Evolutionary conservation across 2,113 vertebrate genomes (phyloP), one percentile per base, ranked within the genome.

Genomic region (Coregonus clupeaformis): DNA sequence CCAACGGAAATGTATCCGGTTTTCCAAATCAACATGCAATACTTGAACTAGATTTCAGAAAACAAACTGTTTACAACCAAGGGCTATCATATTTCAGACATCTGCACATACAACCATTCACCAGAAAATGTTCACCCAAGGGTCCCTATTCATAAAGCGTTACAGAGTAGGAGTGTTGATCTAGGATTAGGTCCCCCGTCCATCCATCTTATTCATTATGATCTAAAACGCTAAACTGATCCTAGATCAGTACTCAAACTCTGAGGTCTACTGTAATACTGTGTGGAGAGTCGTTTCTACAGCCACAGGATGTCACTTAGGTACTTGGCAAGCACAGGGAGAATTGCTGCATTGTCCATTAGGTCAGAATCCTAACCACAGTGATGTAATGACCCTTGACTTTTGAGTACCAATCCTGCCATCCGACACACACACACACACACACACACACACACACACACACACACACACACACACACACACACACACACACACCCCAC

Each of bases 1-100:
- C 0, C 24, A 71, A 20, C 27, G 79, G 78, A 85, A 81, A 76
- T 72, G 14, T 72, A 65, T 87, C 77, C 77, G 77, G 84, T 84
- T 83, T 79, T 77, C 36, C 64, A 79, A 77, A 80, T 80, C 80
- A 59, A 78, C 45, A 66, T 57, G 73, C 72, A 65, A n/a, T 32
- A 74, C 45, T 22, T 67, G 29, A 16, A 67, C 14, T 1, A n/a
- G 18, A 32, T 32, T 16, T 14, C 1, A 27, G 9, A 22, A 42
- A 24, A 45, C 11, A 13, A 47, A 42, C 67, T 5, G 1, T 47
- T 68, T 22, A 6, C 18, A 68, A 4, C 22, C 36, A 9, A 9
- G n/a, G 22, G 57, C 9, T 60, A 24, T 67, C 65, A 29, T 65
- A 25, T 65, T 67, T 42, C 64, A 66, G 64, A 18, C 63, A 18